These are phyloP conservation scores for Anguilla rostrata DNA, from an alignment of 2,113 vertebrate genomes.

Conservation along the genomic window DNA sequence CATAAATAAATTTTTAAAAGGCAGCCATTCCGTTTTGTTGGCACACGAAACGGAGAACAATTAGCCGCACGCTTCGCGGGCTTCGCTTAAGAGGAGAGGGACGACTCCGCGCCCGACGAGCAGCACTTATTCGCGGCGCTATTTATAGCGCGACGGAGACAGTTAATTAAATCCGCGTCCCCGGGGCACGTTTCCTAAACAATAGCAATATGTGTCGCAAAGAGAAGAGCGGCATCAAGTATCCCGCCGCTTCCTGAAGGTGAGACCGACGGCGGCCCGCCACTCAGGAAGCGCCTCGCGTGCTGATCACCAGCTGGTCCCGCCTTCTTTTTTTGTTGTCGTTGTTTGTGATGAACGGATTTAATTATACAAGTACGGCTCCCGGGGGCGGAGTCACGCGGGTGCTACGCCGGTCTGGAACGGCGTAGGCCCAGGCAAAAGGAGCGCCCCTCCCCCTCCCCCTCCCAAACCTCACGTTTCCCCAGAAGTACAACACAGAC, in stretches of 20 bases:
- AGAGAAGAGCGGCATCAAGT: slow-evolving; percentile 67
- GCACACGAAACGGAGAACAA: neutral
- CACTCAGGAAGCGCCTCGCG: neutral
- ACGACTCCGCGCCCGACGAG: neutral
- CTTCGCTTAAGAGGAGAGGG: neutral
- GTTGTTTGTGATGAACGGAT: slow-evolving; percentile 4
- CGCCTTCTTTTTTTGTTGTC: neutral
- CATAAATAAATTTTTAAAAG: neutral
- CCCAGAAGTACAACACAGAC: too few species aligned
- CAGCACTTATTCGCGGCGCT: slow-evolving; percentile 64
- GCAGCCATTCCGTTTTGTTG: neutral
- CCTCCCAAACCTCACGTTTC: neutral
- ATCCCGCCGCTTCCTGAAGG: slow-evolving; percentile 48
- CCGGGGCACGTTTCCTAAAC: slow-evolving; percentile 66
- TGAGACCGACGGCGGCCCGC: neutral
- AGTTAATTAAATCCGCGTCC: slow-evolving; percentile 71
- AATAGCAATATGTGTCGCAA: slow-evolving; percentile 68
- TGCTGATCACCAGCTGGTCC: neutral
- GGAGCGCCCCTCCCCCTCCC: too few species aligned
- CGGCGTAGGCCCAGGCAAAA: neutral
- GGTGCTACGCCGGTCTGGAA: neutral
- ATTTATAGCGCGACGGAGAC: slow-evolving; percentile 66
- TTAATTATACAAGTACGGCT: slow-evolving; percentile 15
- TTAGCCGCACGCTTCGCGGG: neutral
- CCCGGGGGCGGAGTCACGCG: neutral